Evolutionary conservation across 2,113 vertebrate genomes (phyloP).

Genomic region (Pachycephala philippinensis): DNA sequence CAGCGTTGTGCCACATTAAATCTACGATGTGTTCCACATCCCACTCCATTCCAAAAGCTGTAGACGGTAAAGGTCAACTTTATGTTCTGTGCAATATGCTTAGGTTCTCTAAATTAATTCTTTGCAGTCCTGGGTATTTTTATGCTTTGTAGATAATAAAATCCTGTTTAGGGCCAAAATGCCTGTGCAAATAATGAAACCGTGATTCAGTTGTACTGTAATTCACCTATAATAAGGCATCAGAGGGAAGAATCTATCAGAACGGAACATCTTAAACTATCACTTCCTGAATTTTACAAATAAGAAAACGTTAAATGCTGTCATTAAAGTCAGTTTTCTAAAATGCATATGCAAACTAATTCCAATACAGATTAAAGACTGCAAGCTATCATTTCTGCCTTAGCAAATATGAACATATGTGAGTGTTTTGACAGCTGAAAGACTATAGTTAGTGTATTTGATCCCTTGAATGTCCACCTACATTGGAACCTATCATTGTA

Average conservation of each 20-base stretch:
- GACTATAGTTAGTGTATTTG: constrained; percentile 2
- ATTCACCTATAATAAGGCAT: constrained; percentile 60
- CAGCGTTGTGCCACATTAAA: constrained; percentile 81
- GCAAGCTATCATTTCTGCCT: constrained; percentile 58
- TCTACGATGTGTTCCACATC: constrained; percentile 78
- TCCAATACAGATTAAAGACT: constrained; percentile 41
- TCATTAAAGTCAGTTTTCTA: constrained; percentile 30
- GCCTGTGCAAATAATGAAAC: constrained; percentile 54
- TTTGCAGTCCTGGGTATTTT: constrained; percentile 67
- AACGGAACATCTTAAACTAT: background rate
- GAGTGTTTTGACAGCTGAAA: constrained; percentile 64
- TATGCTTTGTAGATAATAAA: constrained; percentile 73
- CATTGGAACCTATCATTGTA: background rate
- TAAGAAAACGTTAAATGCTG: constrained; percentile 12
- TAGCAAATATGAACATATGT: constrained; percentile 46
- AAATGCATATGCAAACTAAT: constrained; percentile 49
- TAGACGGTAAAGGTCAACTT: constrained; percentile 82
- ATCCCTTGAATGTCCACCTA: constrained; percentile 33
- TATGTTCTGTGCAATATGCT: constrained; percentile 85
- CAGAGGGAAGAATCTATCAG: background rate
- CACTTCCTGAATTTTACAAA: constrained; percentile 38
- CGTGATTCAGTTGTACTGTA: constrained; percentile 9
- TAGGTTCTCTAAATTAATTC: constrained; percentile 80
- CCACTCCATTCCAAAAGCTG: constrained; percentile 76
- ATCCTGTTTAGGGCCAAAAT: constrained; percentile 67